phyloP scores from a whole-genome alignment of 2,888 invertebrate genomes.

The Eupelmus urozonus region DNA sequence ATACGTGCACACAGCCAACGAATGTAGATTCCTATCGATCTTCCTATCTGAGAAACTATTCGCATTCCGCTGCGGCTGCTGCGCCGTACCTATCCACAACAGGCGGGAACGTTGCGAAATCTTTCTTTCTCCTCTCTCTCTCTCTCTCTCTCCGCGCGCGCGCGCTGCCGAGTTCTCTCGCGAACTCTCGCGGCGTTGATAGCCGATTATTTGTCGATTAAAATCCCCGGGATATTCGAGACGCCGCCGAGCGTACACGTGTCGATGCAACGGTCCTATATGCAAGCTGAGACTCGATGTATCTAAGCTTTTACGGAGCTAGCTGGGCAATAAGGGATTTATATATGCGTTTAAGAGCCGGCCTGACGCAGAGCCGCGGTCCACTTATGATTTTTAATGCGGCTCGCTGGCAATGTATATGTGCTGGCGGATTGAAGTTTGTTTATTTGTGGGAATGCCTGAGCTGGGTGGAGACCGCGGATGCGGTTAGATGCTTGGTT shows the following conservation, averaged over 20 bases:
- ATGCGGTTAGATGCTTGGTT: too few relatives aligned
- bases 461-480: too few relatives aligned
- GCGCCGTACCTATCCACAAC: not conserved
- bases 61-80: conserved; percentile 32
- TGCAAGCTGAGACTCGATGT: not conserved
- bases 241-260: conserved; percentile 13
- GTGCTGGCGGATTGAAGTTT: too few relatives aligned
- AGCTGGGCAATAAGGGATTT: not conserved
- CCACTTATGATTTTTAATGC: too few relatives aligned
- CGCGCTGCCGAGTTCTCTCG: too few relatives aligned
- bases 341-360: not conserved
- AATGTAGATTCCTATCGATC: conserved; percentile 48
- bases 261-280: conserved; percentile 36
- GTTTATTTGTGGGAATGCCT: too few relatives aligned
- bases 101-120: conserved; percentile 38
- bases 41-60: conserved; percentile 51
- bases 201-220: conserved; percentile 49
- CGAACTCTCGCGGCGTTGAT: conserved; percentile 4
- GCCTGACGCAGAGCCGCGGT: not conserved
- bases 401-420: too few relatives aligned
- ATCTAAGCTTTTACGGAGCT: not conserved
- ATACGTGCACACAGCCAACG: not conserved
- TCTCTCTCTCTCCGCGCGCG: not conserved
- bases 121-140: too few relatives aligned
- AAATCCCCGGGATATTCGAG: conserved; percentile 36